A percentile compares a stretch with the other conserved stretches of the same genome.
Evolutionary conservation across 2,113 vertebrate species (phyloP).

Genomic region (Gobiocypris rarus): DNA sequence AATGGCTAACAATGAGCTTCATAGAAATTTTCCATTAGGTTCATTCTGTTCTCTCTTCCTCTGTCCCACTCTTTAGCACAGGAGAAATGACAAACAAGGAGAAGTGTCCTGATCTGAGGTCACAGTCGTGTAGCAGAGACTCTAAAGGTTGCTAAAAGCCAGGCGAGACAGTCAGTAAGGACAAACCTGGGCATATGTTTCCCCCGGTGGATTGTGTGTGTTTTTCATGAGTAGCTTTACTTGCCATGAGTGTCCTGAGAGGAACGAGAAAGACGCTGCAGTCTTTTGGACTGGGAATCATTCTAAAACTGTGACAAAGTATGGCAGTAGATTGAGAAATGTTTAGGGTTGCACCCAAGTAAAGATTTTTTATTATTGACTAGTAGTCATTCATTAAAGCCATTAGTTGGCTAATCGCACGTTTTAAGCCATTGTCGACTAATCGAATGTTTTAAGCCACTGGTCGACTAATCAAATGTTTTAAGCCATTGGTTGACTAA

Average conservation of each 20-base stretch:
- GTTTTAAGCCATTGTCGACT: too few relatives aligned
- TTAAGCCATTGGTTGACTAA: too few relatives aligned
- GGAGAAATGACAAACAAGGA: conserved; percentile 2
- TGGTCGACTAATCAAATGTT: too few relatives aligned
- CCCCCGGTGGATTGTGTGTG: not conserved
- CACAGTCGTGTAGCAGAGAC: not conserved
- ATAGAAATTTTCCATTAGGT: not conserved
- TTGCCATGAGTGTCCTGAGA: not conserved
- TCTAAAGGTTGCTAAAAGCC: conserved; percentile 29
- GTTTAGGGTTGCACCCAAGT: not conserved
- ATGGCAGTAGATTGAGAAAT: not conserved
- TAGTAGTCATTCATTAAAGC: too few relatives aligned
- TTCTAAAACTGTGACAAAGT: not conserved
- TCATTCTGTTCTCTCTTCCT: not conserved
- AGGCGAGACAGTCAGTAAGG: conserved; percentile 38
- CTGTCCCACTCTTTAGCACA: not conserved
- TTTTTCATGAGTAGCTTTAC: conserved; percentile 5
- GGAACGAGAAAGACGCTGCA: not conserved
- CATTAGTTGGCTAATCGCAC: too few relatives aligned
- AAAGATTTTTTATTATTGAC: too few relatives aligned
- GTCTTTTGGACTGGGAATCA: not conserved
- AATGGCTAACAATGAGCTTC: not conserved
- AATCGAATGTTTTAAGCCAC: too few relatives aligned
- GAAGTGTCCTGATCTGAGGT: conserved; percentile 1
- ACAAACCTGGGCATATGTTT: conserved; percentile 35